Conservation (phyloP, 2,113 vertebrate species). For the Myanophis thanlyinensis region DNA sequence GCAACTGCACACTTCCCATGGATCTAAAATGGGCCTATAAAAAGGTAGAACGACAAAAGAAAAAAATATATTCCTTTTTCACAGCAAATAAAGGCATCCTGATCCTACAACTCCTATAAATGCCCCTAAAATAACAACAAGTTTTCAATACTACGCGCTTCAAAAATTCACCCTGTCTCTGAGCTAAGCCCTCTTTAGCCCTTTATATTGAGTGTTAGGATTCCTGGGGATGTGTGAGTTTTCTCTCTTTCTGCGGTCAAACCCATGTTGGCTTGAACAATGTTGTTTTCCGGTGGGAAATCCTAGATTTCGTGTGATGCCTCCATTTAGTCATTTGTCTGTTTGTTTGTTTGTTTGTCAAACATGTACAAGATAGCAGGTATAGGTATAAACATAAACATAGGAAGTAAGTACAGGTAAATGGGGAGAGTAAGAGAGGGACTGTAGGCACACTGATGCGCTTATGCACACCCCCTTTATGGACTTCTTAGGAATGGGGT, state of each 20-base stretch:
- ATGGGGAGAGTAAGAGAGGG: no score
- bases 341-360: no score
- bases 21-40: background rate
- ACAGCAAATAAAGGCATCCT: background rate
- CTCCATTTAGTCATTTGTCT: no score
- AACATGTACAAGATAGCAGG: no score
- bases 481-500: no score
- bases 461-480: no score
- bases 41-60: background rate
- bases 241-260: background rate
- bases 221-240: constrained; percentile 25
- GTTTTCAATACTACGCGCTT: background rate
- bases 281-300: constrained; percentile 50
- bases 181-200: constrained; percentile 19
- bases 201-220: constrained; percentile 41
- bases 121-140: constrained; percentile 29
- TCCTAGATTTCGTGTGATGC: constrained; percentile 51
- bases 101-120: background rate
- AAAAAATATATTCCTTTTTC: no score
- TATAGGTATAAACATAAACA: no score
- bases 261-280: constrained; percentile 42
- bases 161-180: constrained; percentile 29
- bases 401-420: no score
- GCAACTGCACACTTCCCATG: background rate
- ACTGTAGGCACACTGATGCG: no score